These are phyloP conservation scores for Amyelois transitella DNA, from an alignment of 1,140 invertebrate species.

Conservation along the genomic window DNA sequence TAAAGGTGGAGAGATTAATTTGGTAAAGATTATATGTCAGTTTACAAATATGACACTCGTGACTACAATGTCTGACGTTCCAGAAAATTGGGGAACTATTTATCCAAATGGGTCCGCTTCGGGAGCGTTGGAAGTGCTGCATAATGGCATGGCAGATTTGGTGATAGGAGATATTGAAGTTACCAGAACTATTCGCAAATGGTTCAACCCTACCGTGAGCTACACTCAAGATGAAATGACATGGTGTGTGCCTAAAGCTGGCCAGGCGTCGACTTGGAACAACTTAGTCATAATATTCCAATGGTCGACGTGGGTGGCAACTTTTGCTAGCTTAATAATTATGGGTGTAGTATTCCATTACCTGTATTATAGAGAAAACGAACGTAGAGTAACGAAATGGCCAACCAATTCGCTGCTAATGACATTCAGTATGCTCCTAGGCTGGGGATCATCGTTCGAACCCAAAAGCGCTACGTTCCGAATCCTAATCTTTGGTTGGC, in stretches of 20 bases:
- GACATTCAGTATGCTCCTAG: constrained; percentile 68
- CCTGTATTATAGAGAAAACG: constrained; percentile 54
- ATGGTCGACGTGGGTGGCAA: constrained; percentile 64
- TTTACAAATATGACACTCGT: constrained; percentile 66
- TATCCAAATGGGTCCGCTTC: constrained; percentile 46
- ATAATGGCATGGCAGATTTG: constrained; percentile 53
- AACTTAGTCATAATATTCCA: constrained; percentile 70
- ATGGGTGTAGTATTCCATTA: constrained; percentile 63
- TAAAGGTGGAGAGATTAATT: constrained; percentile 64
- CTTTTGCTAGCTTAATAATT: constrained; percentile 44
- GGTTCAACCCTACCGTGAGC: constrained; percentile 62
- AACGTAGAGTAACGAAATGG: constrained; percentile 50
- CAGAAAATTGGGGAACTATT: constrained; percentile 64
- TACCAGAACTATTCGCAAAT: constrained; percentile 56
- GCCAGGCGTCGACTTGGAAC: constrained; percentile 56
- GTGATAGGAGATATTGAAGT: constrained; percentile 70
- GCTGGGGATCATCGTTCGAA: constrained; percentile 61
- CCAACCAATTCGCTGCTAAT: constrained; percentile 67
- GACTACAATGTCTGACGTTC: constrained; percentile 47
- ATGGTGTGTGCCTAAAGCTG: constrained; percentile 63
- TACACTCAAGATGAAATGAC: constrained; percentile 72
- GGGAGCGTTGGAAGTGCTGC: constrained; percentile 49
- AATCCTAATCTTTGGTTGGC: constrained; percentile 64
- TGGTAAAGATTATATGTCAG: constrained; percentile 63
- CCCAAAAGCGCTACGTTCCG: constrained; percentile 61